These are phyloP conservation scores for Xyrauchen texanus DNA, from an alignment of 2,113 vertebrate species.

Conservation along the genomic window DNA sequence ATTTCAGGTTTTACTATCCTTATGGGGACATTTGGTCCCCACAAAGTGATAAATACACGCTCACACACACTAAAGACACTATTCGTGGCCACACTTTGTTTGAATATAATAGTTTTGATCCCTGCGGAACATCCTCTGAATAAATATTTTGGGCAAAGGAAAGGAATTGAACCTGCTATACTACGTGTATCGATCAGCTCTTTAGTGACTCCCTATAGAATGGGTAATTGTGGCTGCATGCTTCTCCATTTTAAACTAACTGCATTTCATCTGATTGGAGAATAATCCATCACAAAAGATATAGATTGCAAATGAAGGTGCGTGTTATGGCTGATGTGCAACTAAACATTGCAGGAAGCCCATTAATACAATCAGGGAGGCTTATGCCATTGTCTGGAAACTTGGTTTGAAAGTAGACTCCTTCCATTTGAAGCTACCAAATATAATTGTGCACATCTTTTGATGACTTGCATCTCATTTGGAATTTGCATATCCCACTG, in stretches of 20 bases:
- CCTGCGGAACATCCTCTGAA: conserved; percentile 28
- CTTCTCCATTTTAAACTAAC: conserved; percentile 77
- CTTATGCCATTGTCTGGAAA: conserved; percentile 56
- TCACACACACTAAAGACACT: conserved; percentile 18
- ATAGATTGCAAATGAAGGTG: conserved; percentile 61
- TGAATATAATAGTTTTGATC: conserved; percentile 37
- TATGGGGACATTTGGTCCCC: too few species aligned
- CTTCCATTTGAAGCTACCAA: conserved; percentile 72
- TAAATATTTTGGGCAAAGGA: conserved; percentile 45
- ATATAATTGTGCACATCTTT: conserved; percentile 74
- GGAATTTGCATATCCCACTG: conserved; percentile 77
- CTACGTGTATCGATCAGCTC: conserved; percentile 76
- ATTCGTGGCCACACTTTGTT: conserved; percentile 25
- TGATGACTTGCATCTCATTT: conserved; percentile 78
- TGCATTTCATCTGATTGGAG: conserved; percentile 66
- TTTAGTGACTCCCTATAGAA: conserved; percentile 73
- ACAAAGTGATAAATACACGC: too few species aligned
- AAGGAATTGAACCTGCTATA: conserved; percentile 62
- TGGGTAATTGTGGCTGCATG: conserved; percentile 73
- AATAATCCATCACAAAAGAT: conserved; percentile 61
- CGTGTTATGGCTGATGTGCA: conserved; percentile 54
- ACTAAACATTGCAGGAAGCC: conserved; percentile 24
- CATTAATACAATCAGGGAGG: conserved; percentile 48
- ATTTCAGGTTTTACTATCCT: too few species aligned
- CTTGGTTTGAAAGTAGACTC: conserved; percentile 66